A percentile compares a stretch with the other conserved stretches of the same genome.
Evolutionary conservation across 2,888 invertebrate genomes (phyloP).

Genomic region (Plutella xylostella): DNA sequence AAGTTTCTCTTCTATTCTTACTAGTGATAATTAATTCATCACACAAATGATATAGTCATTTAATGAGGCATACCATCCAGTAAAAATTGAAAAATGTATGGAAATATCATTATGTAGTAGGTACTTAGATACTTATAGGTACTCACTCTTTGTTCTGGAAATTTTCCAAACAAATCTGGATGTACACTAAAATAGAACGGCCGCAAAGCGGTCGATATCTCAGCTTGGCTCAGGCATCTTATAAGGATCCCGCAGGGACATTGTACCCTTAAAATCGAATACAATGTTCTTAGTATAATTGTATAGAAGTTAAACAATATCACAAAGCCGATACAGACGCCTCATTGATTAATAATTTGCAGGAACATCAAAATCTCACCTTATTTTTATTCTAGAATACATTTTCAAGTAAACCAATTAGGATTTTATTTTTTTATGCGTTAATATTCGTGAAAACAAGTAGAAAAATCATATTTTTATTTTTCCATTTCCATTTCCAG

Average conservation of each 20-base stretch:
- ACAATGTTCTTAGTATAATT: too few species aligned
- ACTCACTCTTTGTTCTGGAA: constrained; percentile 87
- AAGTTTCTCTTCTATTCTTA: too few species aligned
- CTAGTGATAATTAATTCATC: too few species aligned
- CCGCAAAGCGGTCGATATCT: constrained; percentile 89
- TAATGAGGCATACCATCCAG: too few species aligned
- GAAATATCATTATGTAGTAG: too few species aligned
- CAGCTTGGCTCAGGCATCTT: constrained; percentile 76
- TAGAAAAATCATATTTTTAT: too few species aligned
- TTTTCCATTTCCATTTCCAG: too few species aligned
- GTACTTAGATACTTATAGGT: too few species aligned
- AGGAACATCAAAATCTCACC: constrained; percentile 8
- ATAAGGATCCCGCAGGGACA: constrained; percentile 33
- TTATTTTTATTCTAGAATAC: constrained; percentile 52
- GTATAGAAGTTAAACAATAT: too few species aligned
- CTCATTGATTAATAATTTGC: background rate
- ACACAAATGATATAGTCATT: too few species aligned
- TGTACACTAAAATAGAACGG: constrained; percentile 97
- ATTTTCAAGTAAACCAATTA: constrained; percentile 33
- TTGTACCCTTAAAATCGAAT: too few species aligned
- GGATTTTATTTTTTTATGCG: background rate
- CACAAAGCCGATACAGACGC: constrained; percentile 5
- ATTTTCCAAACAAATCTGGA: constrained; percentile 94
- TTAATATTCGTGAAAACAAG: background rate
- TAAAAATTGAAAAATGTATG: too few species aligned